Evolutionary conservation across 2,113 vertebrate species (phyloP).

Genomic region (Piaya cayana): DNA sequence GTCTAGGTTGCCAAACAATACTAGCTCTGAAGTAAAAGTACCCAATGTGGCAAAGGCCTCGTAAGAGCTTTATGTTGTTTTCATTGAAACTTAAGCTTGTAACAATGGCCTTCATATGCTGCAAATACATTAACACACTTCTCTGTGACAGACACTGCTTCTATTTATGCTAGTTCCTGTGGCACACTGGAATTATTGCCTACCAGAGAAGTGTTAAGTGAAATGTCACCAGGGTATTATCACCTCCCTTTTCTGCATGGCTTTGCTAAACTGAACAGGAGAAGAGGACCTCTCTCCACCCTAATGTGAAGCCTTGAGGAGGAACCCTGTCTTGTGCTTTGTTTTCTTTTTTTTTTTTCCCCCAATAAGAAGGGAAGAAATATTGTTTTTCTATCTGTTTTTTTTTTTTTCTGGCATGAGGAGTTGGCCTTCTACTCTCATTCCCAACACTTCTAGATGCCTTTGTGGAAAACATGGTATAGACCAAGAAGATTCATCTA

Average conservation of each 20-base stretch:
- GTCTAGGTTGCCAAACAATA: background rate
- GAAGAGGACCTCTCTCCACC: background rate
- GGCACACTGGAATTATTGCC: slow-evolving; percentile 22
- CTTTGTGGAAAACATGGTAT: background rate
- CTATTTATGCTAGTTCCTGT: background rate
- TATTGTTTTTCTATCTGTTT: background rate
- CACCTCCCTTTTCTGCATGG: background rate
- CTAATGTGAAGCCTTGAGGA: background rate
- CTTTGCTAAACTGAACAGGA: slow-evolving; percentile 1
- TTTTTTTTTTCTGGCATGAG: background rate
- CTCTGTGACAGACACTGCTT: slow-evolving; percentile 8
- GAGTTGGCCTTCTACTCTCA: background rate
- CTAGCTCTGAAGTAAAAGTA: background rate
- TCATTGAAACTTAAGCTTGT: background rate
- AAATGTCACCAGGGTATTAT: slow-evolving; percentile 35
- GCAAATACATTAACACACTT: background rate
- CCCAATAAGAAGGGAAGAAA: background rate
- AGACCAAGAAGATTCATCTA: background rate
- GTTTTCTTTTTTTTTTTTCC: background rate
- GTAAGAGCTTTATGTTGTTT: background rate
- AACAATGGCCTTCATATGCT: background rate
- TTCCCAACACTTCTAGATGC: background rate
- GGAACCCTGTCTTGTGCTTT: background rate
- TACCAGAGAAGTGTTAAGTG: slow-evolving; percentile 47
- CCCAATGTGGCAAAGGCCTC: background rate